A percentile compares a stretch with the other conserved stretches of the same genome.
Evolutionary conservation across 2,888 invertebrate species (phyloP).

Genomic region (Parapristionchus giblindavisi): DNA sequence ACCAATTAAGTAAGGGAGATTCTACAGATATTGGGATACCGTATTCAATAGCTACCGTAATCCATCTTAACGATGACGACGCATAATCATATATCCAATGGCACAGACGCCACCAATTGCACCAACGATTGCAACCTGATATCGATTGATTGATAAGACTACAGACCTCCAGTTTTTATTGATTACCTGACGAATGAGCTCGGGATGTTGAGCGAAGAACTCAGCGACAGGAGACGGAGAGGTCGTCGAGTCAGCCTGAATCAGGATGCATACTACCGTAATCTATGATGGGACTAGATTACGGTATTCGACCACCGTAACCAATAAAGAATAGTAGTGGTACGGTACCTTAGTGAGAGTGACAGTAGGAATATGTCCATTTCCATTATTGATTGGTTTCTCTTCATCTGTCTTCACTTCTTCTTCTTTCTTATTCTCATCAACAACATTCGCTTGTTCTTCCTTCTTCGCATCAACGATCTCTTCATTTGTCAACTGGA

Average conservation of each 20-base stretch:
- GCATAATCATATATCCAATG: slow-evolving; percentile 9
- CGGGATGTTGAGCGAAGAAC: slow-evolving; percentile 13
- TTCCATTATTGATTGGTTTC: not conserved
- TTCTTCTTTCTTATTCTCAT: slow-evolving; percentile 3
- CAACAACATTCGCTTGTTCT: not conserved
- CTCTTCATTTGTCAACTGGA: slow-evolving; percentile 19
- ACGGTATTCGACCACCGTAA: too few relatives aligned
- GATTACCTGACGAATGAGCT: slow-evolving; percentile 24
- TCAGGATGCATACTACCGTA: not conserved
- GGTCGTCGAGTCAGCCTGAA: slow-evolving; percentile 16
- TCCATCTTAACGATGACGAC: slow-evolving; percentile 23
- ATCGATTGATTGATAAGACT: not conserved
- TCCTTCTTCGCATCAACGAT: slow-evolving; percentile 30
- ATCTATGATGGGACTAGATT: not conserved
- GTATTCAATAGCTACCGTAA: slow-evolving; percentile 28
- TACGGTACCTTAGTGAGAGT: slow-evolving; percentile 19
- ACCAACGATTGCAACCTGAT: slow-evolving; percentile 8
- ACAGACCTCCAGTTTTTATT: not conserved
- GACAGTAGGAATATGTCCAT: not conserved
- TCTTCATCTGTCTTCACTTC: not conserved
- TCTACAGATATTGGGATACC: too few relatives aligned
- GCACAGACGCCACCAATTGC: not conserved
- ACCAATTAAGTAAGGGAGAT: slow-evolving; percentile 1
- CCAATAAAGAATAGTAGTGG: too few relatives aligned
- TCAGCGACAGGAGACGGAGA: slow-evolving; percentile 15